These are phyloP conservation scores for Scaptomyza graminum DNA, from an alignment of 1,140 invertebrate species.

Conservation along the genomic window DNA sequence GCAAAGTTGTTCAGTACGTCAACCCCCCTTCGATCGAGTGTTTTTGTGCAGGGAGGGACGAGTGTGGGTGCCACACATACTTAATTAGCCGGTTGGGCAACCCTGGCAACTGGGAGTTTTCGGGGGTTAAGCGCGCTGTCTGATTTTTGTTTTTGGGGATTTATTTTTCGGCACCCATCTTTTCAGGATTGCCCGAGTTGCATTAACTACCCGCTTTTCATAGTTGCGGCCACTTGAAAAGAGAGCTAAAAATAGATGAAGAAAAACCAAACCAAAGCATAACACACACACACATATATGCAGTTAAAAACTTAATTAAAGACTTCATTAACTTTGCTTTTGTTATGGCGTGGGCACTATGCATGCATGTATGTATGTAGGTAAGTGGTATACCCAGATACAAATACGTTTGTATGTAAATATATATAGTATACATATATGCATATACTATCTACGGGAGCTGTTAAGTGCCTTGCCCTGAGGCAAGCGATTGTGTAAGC, in stretches of 20 bases:
- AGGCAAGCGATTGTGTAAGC: constrained; percentile 16
- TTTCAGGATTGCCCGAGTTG: constrained; percentile 22
- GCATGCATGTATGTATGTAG: neutral
- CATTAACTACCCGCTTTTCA: constrained; percentile 30
- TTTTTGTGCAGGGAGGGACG: neutral
- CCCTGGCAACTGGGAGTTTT: constrained; percentile 10
- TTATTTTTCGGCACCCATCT: constrained; percentile 41
- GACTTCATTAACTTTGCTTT: constrained; percentile 69
- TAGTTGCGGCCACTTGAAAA: constrained; percentile 42
- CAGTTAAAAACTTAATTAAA: constrained; percentile 68
- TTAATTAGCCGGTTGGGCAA: constrained; percentile 54
- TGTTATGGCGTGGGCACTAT: constrained; percentile 30
- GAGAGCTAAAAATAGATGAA: neutral
- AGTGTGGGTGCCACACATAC: constrained; percentile 53
- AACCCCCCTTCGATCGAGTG: constrained; percentile 8
- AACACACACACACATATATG: constrained; percentile 26
- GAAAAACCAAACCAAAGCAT: constrained; percentile 10
- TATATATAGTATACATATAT: neutral
- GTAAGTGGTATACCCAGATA: neutral
- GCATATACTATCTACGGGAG: neutral
- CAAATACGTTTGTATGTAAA: neutral
- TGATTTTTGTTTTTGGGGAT: constrained; percentile 35
- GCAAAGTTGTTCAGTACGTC: neutral
- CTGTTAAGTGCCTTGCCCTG: constrained; percentile 13
- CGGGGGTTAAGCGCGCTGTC: constrained; percentile 32